Conservation (phyloP, 2,113 vertebrate species). For the Gallinago undulata region DNA sequence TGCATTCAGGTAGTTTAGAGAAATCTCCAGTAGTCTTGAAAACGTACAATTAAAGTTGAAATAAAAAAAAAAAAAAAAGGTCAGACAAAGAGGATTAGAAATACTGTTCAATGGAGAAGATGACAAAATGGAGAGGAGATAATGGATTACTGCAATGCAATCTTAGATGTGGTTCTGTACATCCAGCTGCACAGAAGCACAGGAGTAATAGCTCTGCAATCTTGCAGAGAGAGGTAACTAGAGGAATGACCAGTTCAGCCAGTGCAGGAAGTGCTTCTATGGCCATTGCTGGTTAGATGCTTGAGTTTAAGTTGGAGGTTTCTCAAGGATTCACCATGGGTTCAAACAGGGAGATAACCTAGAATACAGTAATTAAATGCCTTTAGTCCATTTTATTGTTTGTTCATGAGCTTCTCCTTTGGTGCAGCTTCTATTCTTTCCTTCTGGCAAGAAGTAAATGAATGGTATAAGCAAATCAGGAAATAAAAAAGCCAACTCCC, state of each 20-base stretch:
- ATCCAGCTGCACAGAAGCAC: not conserved
- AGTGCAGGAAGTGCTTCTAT: rapidly evolving
- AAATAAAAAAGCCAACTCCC: not conserved
- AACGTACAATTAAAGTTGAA: not conserved
- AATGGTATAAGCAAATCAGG: not conserved
- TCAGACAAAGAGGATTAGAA: not conserved
- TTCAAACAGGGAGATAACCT: not conserved
- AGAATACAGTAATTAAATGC: not conserved
- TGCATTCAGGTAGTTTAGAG: not conserved
- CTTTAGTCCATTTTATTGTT: not conserved
- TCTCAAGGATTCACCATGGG: not conserved
- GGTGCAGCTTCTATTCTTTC: not conserved
- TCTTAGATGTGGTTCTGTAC: not conserved
- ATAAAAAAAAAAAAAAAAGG: not conserved
- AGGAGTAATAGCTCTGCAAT: not conserved
- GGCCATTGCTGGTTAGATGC: not conserved
- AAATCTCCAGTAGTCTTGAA: not conserved
- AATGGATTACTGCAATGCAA: not conserved
- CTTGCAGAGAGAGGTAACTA: not conserved
- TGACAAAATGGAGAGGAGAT: not conserved
- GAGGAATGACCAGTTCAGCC: not conserved
- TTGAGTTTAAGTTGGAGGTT: not conserved
- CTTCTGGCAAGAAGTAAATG: not conserved
- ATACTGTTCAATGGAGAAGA: not conserved
- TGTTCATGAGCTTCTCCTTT: not conserved